Base-by-base conservation (phyloP, 2,113 vertebrate genomes). In the Thamnaconus septentrionalis region DNA sequence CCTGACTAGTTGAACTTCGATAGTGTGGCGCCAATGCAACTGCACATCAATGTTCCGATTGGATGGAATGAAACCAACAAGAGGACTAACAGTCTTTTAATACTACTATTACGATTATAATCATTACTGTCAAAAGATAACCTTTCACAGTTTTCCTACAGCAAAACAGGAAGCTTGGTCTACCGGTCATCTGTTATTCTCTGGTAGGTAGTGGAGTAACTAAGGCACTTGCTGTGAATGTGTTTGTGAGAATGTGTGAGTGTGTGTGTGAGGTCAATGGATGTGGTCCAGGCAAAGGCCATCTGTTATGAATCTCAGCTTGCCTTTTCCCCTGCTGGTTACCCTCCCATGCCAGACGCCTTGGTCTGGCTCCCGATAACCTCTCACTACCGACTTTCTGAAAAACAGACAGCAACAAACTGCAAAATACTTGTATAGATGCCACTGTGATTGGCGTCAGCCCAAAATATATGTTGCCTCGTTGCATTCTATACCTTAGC, bases 231-330 rank as follows among this genome's bases (percentile, higher is more conserved):
- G 41, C 66, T 74, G 61, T 67, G 59, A 58, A 46, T 46, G 7
- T 58, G 56, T 61, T 43, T 60, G 6, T 50, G 40, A 42, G 48
- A 5, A 18, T 40, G 45, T 45, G 11, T 58, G 58, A 46, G 57
- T 42, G 47, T 51, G 59, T 51, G 47, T 51, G 40, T 50, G 56
- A 64, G 7, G 44, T 53, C 41, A 43, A 47, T 78, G 85, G 81
- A 84, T 4, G 39, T 69, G 47, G 77, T 79, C 84, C 82, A 83
- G 64, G 61, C 66, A 78, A 79, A 75, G 74, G 69, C 86, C 88
- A 89, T 88, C 84, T 88, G 86, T 84, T 82, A 31, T 31, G 18
- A 31, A 31, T 31, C 18, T 31, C 18, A 31, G 18, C 54, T 61
- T 63, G 18, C 11, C 46, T 71, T 63, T 31, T 59, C 51, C 62